Evolutionary conservation across 2,113 vertebrate genomes (phyloP).

Genomic region (Chrysochloris asiatica): DNA sequence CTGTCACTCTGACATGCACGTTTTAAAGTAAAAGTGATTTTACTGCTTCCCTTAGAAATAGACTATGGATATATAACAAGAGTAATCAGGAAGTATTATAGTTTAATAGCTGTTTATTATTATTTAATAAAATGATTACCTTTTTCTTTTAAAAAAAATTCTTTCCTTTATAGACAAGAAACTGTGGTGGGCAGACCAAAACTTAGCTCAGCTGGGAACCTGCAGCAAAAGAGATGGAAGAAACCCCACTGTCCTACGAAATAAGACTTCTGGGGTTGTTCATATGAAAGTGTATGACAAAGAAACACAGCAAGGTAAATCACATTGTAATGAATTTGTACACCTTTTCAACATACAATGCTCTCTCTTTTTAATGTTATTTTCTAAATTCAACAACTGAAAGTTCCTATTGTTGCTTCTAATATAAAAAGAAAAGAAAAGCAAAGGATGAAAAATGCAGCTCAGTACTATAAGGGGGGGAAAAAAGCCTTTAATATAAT

Average conservation of each 20-base stretch:
- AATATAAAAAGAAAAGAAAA: background rate
- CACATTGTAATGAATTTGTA: background rate
- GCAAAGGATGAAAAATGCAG: background rate
- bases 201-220: conserved; percentile 93
- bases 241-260: conserved; percentile 90
- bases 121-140: background rate
- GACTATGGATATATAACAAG: conserved; percentile 25
- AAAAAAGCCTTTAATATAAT: background rate
- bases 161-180: conserved; percentile 89
- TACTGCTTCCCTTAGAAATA: background rate
- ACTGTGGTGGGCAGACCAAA: conserved; percentile 98
- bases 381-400: background rate
- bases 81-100: conserved; percentile 29
- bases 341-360: background rate
- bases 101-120: background rate
- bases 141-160: conserved; percentile 22
- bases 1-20: background rate
- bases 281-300: conserved; percentile 98
- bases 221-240: conserved; percentile 95
- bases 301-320: conserved; percentile 94
- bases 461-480: background rate
- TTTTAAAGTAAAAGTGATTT: conserved; percentile 25
- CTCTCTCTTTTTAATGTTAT: background rate
- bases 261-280: conserved; percentile 95
- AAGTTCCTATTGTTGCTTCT: background rate